Evolutionary conservation across 2,888 invertebrate species (phyloP), one percentile per base, ranked within the genome.

Genomic region (Hydraecia micacea): DNA sequence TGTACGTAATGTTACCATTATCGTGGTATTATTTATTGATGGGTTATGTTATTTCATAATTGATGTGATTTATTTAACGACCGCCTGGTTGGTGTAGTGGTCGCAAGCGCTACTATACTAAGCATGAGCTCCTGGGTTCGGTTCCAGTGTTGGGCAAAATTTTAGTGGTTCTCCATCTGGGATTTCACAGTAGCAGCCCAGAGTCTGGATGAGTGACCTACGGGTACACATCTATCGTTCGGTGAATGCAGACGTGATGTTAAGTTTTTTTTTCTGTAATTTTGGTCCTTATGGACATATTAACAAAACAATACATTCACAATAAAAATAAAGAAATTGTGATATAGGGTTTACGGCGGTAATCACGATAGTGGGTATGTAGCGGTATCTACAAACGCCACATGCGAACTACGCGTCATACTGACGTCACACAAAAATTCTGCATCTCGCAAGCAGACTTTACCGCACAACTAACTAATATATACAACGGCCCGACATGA

Each of bases 1-100:
- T 70, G 36, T 66, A 58, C 55, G 65, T 49, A 79, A 72, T 83
- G 49, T 67, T 60, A 66, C 49, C 25, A 65, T 82, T 77, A 85
- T 46, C 13, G 21, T 65, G 75, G 25, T 85, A 62, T 85, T 66
- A 32, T 58, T 66, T 71, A 60, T 85, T 66, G 11, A 71, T 66
- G 28, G 1, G 18, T 42, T 76, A 15, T 28, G 62, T 18, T 2
- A 65, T 32, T 52, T 11, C 15, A 18, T 55, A 18, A 55, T 55
- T 75, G 11, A 11, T 52, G n/a, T 63, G 4, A 46, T 46, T 65
- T 58, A 77, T 77, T 65, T 6, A 58, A 5, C 1, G 21, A 39
- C 0, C 39, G 60, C 28, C 7, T 60, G 15, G 15, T 28, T 60
- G 15, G 28, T 15, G 28, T 60, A 60, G n/a, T 60, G 28, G 7